Base-by-base conservation (phyloP, 1,140 invertebrate species). In the Coptotermes formosanus region DNA sequence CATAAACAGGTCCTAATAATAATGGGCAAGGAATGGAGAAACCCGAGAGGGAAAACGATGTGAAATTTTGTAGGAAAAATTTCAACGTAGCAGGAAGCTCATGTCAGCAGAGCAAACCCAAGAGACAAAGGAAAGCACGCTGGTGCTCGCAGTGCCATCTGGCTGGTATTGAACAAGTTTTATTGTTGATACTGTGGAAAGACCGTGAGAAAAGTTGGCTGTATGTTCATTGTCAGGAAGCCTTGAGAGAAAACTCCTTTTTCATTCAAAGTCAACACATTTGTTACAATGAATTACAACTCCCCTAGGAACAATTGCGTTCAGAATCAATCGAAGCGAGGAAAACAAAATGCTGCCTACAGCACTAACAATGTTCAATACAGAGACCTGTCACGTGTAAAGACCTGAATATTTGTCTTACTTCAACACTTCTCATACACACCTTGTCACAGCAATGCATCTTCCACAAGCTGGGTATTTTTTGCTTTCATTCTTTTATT, bases 281-380 rank as follows among this genome's bases (percentile, higher is more conserved):
- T 30, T 75, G 64, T 75, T 75, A 75, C 64, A 75, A 75, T 75
- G 64, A 75, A 75, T 75, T 75, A n/a, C 64, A 30, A 30, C 25
- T 9, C 25, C 64, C 64, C n/a, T 12, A 25, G 30, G 64, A 75
- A 75, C 25, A 75, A 75, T 30, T 25, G 64, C 16, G 64, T 75
- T 30, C 64, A 30, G 6, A 75, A 75, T 75, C 64, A 75, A 75
- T 75, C 25, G 25, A 25, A 75, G 14, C n/a, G n/a, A 30, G 1
- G 64, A 75, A 59, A 75, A 75, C n/a, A 75, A 75, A 75, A 30
- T 30, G 64, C 14, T 30, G n/a, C 64, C 25, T n/a, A 30, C 64
- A 30, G 25, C 64, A 75, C 52, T 55, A 55, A 55, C 52, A 55
- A 21, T 55, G 52, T 19, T 19, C 19, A 8, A 55, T 55, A 55